Evolutionary conservation across 1,140 invertebrate genomes (phyloP).

Genomic region (Drosophila equinoxialis): DNA sequence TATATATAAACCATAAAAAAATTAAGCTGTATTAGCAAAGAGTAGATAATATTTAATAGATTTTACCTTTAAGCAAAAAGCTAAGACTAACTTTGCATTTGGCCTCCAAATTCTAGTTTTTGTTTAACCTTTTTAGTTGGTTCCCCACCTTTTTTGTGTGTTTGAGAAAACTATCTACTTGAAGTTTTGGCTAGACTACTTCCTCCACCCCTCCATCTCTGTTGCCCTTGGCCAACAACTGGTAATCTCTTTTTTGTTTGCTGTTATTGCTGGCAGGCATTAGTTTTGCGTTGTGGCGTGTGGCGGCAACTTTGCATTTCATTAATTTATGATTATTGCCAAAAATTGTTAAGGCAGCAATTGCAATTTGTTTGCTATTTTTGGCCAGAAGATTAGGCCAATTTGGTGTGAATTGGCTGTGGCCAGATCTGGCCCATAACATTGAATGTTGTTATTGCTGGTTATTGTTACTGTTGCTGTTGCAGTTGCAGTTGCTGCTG

Average conservation of each 20-base stretch:
- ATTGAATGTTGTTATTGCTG: not conserved
- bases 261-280: slow-evolving; percentile 34
- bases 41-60: too few relatives aligned
- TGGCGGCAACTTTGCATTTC: slow-evolving; percentile 66
- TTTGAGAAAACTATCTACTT: slow-evolving; percentile 1
- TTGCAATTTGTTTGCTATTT: slow-evolving; percentile 54
- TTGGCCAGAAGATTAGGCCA: slow-evolving; percentile 70
- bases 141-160: not conserved
- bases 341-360: slow-evolving; percentile 42
- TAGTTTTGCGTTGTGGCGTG: slow-evolving; percentile 46
- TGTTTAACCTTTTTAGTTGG: not conserved
- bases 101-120: not conserved
- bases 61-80: too few relatives aligned
- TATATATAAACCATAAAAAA: too few relatives aligned
- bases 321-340: slow-evolving; percentile 80
- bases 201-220: not conserved
- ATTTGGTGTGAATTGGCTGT: slow-evolving; percentile 68
- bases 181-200: not conserved
- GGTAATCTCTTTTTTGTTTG: slow-evolving; percentile 21
- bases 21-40: too few relatives aligned
- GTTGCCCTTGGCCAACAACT: not conserved
- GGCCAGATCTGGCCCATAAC: slow-evolving; percentile 4
- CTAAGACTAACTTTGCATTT: not conserved
- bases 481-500: slow-evolving; percentile 23
- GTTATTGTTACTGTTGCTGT: slow-evolving; percentile 30